phyloP scores from a whole-genome alignment of 2,888 invertebrate species.

The Drosophila algonquin region DNA sequence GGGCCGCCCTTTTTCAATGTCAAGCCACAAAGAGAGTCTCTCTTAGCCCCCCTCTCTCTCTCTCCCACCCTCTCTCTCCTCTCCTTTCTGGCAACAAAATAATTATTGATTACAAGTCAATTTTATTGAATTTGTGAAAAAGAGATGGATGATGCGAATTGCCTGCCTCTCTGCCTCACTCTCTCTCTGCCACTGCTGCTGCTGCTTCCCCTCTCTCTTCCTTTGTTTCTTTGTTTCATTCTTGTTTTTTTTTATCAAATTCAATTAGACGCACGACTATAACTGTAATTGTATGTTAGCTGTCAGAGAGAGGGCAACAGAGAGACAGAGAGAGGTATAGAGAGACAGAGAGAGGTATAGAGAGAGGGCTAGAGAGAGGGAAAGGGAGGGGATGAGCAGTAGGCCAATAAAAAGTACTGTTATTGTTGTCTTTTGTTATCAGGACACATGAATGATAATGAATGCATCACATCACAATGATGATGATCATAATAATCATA shows the following conservation, averaged over 20 bases:
- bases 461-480: conserved; percentile 12
- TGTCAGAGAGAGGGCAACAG: conserved; percentile 6
- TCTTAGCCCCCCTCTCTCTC: too few relatives aligned
- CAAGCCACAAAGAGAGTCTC: conserved; percentile 48
- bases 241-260: conserved; percentile 57
- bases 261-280: conserved; percentile 63
- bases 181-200: neutral
- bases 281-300: conserved; percentile 55
- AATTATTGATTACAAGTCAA: conserved; percentile 76
- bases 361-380: neutral
- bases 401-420: conserved; percentile 21
- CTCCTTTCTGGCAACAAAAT: conserved; percentile 42
- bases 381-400: neutral
- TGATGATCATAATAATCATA: neutral
- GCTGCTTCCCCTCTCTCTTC: neutral
- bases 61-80: neutral
- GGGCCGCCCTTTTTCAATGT: conserved; percentile 55
- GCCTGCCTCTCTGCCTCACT: neutral
- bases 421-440: conserved; percentile 35
- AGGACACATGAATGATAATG: conserved; percentile 31
- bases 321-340: conserved; percentile 1
- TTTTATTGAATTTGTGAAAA: conserved; percentile 52
- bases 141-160: conserved; percentile 14
- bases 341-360: conserved; percentile 1
- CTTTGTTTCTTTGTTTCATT: neutral